Base-by-base conservation (phyloP, 2,113 vertebrate genomes). In the Cyanistes caeruleus region DNA sequence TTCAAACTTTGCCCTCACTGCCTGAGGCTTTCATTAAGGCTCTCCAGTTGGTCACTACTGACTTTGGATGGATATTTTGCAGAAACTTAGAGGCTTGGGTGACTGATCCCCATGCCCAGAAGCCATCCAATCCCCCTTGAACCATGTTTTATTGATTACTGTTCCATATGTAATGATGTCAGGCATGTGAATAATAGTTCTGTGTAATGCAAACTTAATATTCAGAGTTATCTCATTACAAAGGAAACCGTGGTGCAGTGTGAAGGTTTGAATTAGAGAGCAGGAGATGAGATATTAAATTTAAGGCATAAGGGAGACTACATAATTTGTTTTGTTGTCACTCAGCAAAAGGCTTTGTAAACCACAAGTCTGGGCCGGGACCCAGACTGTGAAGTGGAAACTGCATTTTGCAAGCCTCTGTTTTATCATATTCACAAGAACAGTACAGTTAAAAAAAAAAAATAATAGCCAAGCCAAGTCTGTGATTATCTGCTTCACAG, bases 321-420 rank as follows among this genome's bases (percentile, higher is more conserved):
- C 58, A 88, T 96, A 95, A 94, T 97, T 96, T 97, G 96, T 97
- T 96, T 91, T 95, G 87, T 92, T 97, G 96, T 96, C 96, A 96
- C 96, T 97, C 95, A 94, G 94, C 70, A 68, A 82, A 95, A 93
- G 73, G 73, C 69, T 95, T 93, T 94, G 83, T 89, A 90, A 94
- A 92, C 94, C 90, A 77, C 94, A 92, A 87, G 67, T 75, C 85
- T 89, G 80, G 85, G 51, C 95, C 87, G 69, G 84, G 63, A 72
- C 90, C 78, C 96, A 94, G 93, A 41, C 78, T 86, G 59, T 86
- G 80, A 95, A 95, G 56, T 72, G 53, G 88, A 96, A 80, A 75
- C 88, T 90, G 51, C 37, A 72, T 96, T 92, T 96, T 81, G 62
- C 63, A 82, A 83, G 67, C 55, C 87, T 93, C 60, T 86, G 69